Percentiles rank a stretch among this genome's conserved stretches.
phyloP scores from a whole-genome alignment of 2,113 vertebrate genomes.

The Trichomycterus rosablanca region DNA sequence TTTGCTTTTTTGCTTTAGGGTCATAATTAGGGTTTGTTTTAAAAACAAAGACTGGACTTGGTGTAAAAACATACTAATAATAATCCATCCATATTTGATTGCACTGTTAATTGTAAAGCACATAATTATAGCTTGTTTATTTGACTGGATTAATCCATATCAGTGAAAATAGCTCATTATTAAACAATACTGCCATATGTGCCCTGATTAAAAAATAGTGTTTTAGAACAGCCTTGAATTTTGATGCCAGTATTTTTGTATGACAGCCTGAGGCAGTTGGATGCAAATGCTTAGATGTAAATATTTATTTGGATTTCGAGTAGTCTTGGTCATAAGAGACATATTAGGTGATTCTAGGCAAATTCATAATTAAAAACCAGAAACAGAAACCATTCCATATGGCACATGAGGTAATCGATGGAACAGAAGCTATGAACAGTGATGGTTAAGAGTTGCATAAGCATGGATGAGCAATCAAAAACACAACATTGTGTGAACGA shows the following conservation, averaged over 20 bases:
- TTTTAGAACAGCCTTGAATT: background rate
- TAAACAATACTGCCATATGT: background rate
- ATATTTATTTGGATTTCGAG: constrained; percentile 3
- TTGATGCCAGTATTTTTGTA: background rate
- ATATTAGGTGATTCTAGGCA: no score
- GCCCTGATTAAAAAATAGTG: background rate
- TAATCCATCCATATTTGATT: background rate
- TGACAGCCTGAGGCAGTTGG: background rate
- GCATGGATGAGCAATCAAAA: no score
- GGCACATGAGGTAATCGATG: no score
- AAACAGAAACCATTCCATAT: no score
- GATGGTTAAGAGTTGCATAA: no score
- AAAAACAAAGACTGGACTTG: no score
- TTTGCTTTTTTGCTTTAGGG: background rate
- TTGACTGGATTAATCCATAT: background rate
- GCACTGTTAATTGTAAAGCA: background rate
- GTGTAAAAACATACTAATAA: no score
- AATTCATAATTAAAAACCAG: no score
- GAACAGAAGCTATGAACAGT: no score
- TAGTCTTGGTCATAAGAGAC: background rate
- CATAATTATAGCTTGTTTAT: background rate
- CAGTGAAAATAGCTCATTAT: background rate
- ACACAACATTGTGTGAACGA: no score
- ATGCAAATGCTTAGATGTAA: background rate
- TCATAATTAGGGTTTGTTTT: no score